phyloP scores from a whole-genome alignment of 2,888 invertebrate species.

The Calameuta pallipes region DNA sequence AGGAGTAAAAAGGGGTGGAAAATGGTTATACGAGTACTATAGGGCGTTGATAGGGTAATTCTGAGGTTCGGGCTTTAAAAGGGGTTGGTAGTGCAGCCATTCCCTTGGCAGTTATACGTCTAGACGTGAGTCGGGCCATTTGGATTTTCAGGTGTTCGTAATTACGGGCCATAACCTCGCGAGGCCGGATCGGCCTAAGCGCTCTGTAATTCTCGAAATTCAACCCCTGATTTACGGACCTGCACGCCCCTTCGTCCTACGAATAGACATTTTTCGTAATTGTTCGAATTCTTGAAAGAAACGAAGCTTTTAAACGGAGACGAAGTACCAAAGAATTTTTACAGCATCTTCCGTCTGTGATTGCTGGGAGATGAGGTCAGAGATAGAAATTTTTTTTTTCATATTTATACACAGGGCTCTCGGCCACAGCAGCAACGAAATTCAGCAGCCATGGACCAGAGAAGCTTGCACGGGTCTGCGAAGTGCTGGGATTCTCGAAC shows the following conservation, averaged over 20 bases:
- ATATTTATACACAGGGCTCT: constrained; percentile 45
- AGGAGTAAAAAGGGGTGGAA: not conserved
- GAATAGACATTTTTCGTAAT: not conserved
- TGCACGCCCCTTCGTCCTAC: not conserved
- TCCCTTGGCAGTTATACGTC: constrained; percentile 48
- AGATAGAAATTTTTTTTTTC: not conserved
- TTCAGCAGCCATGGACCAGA: constrained; percentile 52
- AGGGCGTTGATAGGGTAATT: constrained; percentile 52
- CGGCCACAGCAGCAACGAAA: constrained; percentile 51
- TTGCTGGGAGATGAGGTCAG: not conserved
- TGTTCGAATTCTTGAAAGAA: not conserved
- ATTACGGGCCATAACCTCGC: constrained; percentile 43
- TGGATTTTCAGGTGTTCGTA: constrained; percentile 59
- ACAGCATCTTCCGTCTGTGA: not conserved
- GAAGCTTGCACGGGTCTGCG: constrained; percentile 62
- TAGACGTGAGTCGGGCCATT: constrained; percentile 53
- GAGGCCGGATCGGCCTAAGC: constrained; percentile 32
- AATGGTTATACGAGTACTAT: constrained; percentile 16
- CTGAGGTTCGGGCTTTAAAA: constrained; percentile 42
- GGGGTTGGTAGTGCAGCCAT: constrained; percentile 49
- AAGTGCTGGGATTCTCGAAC: constrained; percentile 70
- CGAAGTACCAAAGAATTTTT: not conserved
- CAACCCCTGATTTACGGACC: constrained; percentile 53
- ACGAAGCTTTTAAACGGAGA: not conserved
- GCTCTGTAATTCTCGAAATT: constrained; percentile 59